Evolutionary conservation across 1,140 invertebrate genomes (phyloP).

Genomic region (Linepithema humile): DNA sequence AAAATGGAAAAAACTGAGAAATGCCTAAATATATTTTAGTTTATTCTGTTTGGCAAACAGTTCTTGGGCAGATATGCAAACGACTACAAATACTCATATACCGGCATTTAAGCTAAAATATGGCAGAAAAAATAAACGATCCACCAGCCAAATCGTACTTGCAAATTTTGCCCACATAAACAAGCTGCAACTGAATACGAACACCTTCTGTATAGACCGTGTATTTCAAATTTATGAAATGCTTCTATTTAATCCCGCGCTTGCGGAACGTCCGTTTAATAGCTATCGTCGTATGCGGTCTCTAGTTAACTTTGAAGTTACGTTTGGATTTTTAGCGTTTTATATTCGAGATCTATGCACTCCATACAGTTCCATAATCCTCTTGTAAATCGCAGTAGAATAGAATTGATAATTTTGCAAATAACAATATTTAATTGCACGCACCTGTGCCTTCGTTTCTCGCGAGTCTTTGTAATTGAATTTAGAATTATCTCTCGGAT

Average conservation of each 20-base stretch:
- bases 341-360: too few species aligned
- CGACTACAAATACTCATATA: not conserved
- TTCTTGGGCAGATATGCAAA: conserved; percentile 43
- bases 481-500: conserved; percentile 10
- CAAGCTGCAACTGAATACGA: conserved; percentile 14
- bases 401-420: not conserved
- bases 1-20: not conserved
- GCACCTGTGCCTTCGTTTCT: not conserved
- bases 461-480: not conserved
- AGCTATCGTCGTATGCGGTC: not conserved
- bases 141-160: not conserved
- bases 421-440: not conserved
- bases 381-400: not conserved
- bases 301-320: not conserved
- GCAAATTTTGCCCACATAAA: not conserved
- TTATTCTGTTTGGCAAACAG: not conserved
- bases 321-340: not conserved
- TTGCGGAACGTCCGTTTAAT: not conserved
- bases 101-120: conserved; percentile 23
- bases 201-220: not conserved
- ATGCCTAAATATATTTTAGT: conserved; percentile 47
- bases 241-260: not conserved
- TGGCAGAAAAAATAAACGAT: not conserved
- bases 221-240: conserved; percentile 43
- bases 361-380: not conserved